phyloP scores from a whole-genome alignment of 1,140 invertebrate species.

The Octopus sinensis region DNA sequence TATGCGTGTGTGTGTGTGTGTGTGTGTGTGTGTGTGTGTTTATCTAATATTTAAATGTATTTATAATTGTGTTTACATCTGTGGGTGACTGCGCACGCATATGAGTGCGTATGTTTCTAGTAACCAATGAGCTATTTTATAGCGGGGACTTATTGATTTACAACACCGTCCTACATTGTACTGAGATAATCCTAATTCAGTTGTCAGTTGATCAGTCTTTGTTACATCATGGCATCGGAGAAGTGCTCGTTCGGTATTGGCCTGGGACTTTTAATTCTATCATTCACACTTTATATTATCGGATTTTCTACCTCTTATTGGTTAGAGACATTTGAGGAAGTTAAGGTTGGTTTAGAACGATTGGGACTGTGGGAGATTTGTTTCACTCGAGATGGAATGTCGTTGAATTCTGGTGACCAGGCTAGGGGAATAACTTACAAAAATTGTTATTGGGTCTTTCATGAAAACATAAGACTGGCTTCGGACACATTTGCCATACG shows the following conservation, averaged over 20 bases:
- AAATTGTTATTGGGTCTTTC: constrained; percentile 7
- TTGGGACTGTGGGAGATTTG: constrained; percentile 2
- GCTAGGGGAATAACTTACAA: neutral
- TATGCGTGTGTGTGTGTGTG: neutral
- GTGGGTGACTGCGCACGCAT: too few species aligned
- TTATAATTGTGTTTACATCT: neutral
- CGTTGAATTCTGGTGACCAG: neutral
- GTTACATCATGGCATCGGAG: neutral
- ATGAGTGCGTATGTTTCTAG: too few species aligned
- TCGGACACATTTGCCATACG: neutral
- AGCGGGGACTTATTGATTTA: too few species aligned
- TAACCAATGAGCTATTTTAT: too few species aligned
- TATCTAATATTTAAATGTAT: neutral
- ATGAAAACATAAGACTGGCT: neutral
- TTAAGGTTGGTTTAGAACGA: neutral
- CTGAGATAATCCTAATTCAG: too few species aligned
- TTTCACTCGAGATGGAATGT: neutral
- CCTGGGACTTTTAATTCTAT: neutral
- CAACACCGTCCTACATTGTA: too few species aligned
- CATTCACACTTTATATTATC: neutral
- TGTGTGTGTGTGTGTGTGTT: neutral
- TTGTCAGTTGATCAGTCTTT: too few species aligned
- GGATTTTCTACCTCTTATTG: neutral
- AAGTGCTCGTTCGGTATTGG: neutral
- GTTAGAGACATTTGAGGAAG: constrained; percentile 2